These are phyloP conservation scores for Gonocerus acuteangulatus DNA, from an alignment of 2,888 invertebrate species.

Conservation along the genomic window DNA sequence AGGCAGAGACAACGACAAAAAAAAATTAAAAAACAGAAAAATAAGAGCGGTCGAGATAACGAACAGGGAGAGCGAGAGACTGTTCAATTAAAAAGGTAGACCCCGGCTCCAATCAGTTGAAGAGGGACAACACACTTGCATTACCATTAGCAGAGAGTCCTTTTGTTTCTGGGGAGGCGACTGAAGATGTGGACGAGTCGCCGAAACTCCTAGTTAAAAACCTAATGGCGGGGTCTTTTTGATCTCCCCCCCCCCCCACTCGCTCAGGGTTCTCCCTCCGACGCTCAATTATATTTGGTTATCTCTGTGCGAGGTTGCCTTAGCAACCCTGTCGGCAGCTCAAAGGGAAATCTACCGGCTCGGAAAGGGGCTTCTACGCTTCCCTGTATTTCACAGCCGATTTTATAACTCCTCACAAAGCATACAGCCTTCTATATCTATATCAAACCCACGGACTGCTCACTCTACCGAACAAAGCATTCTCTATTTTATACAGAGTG, in stretches of 20 bases:
- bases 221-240: conserved; percentile 17
- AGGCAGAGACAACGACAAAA: neutral
- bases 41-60: neutral
- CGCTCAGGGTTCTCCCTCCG: conserved; percentile 22
- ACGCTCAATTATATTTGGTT: conserved; percentile 35
- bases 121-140: conserved; percentile 5
- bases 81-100: neutral
- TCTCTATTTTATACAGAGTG: too few relatives aligned
- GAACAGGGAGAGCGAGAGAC: neutral
- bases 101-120: conserved; percentile 19
- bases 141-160: neutral
- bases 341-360: conserved; percentile 30
- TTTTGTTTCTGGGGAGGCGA: neutral
- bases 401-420: neutral
- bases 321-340: conserved; percentile 30
- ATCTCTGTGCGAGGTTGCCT: conserved; percentile 30
- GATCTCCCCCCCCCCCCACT: conserved; percentile 9
- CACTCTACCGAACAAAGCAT: too few relatives aligned
- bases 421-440: neutral
- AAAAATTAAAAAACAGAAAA: too few relatives aligned
- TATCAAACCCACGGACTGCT: neutral
- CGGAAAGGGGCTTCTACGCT: neutral
- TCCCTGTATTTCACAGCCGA: conserved; percentile 13
- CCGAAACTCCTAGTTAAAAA: too few relatives aligned
- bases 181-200: too few relatives aligned